Percentiles rank a stretch among this genome's conserved stretches.
Evolutionary conservation across 1,140 invertebrate genomes (phyloP).

Genomic region (Drosophila yakuba): DNA sequence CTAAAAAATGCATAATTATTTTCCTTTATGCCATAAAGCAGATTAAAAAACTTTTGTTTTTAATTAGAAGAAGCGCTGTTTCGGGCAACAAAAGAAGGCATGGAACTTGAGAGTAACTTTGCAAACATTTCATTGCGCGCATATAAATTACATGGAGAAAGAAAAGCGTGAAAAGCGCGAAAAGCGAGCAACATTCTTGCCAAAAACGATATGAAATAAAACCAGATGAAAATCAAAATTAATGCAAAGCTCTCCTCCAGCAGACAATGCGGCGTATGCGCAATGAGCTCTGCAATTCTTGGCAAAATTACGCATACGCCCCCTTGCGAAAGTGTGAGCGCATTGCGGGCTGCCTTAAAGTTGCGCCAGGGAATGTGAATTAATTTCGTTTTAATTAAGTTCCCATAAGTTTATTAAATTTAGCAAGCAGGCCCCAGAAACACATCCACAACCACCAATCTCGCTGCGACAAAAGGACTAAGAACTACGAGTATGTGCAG

Average conservation of each 20-base stretch:
- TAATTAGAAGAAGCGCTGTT: slow-evolving; percentile 76
- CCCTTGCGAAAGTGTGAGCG: slow-evolving; percentile 9
- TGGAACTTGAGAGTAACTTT: slow-evolving; percentile 55
- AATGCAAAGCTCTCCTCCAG: slow-evolving; percentile 63
- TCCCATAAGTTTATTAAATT: slow-evolving; percentile 66
- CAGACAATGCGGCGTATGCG: slow-evolving; percentile 69
- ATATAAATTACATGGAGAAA: slow-evolving; percentile 68
- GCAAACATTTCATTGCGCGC: slow-evolving; percentile 67
- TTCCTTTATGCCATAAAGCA: slow-evolving; percentile 75
- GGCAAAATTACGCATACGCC: slow-evolving; percentile 57
- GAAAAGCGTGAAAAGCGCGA: slow-evolving; percentile 21
- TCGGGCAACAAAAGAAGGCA: slow-evolving; percentile 63
- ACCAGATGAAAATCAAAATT: slow-evolving; percentile 63
- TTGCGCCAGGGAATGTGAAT: slow-evolving; percentile 52
- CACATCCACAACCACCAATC: slow-evolving; percentile 29
- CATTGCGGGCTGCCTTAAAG: slow-evolving; percentile 34
- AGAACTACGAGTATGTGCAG: slow-evolving; percentile 7
- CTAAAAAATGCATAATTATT: slow-evolving; percentile 70
- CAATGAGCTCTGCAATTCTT: slow-evolving; percentile 45
- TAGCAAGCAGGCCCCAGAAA: slow-evolving; percentile 35
- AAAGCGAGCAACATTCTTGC: slow-evolving; percentile 33
- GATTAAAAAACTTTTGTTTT: slow-evolving; percentile 83
- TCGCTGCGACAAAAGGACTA: slow-evolving; percentile 3
- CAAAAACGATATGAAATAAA: slow-evolving; percentile 55
- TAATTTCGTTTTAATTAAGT: slow-evolving; percentile 78